Evolutionary conservation across 2,888 invertebrate genomes (phyloP), one percentile per base, ranked within the genome.

Genomic region (Rhingia campestris): DNA sequence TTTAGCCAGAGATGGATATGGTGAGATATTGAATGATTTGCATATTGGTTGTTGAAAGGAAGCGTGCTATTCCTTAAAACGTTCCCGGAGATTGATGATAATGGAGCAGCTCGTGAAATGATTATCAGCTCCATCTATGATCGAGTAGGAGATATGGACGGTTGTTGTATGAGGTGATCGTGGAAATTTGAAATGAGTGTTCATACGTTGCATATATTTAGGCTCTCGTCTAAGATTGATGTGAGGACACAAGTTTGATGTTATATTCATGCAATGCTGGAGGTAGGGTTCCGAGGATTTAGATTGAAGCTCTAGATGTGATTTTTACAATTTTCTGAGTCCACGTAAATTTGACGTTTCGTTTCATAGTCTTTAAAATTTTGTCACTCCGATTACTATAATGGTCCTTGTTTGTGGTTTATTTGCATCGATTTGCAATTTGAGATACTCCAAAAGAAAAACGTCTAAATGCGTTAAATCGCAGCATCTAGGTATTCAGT

Each of bases 91-190:
- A 32, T 30, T 14, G 10, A 39, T 49, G 5, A 37, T 4, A 33
- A 49, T 43, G 1, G 22, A 22, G 22, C 22, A 22, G 22, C 22
- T n/a, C 2, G 6, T 37, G 14, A 45, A 12, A 0, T 10, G 12
- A 7, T 7, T 12, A 6, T 37, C 6, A 41, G 47, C 56, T 12
- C 37, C 81, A 81, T 75, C 81, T 81, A 41, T 58, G 45, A 6
- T 30, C 0, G 6, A 9, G 22, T 73, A 66, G 64, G 7, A 35
- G 1, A 32, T n/a, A 1, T 0, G 1, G 6, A 33, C 0, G 74
- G 74, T 74, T 66, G 47, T 22, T 39, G 74, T 4, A 37, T 43
- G 4, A 4, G 74, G 5, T 80, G 41, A 70, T n/a, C 45, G 14
- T 22, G 3, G 2, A 33, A 37, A 6, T 1, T 7, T 49, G 10